Evolutionary conservation across 1,140 invertebrate genomes (phyloP).

Genomic region (Ericerus pela): DNA sequence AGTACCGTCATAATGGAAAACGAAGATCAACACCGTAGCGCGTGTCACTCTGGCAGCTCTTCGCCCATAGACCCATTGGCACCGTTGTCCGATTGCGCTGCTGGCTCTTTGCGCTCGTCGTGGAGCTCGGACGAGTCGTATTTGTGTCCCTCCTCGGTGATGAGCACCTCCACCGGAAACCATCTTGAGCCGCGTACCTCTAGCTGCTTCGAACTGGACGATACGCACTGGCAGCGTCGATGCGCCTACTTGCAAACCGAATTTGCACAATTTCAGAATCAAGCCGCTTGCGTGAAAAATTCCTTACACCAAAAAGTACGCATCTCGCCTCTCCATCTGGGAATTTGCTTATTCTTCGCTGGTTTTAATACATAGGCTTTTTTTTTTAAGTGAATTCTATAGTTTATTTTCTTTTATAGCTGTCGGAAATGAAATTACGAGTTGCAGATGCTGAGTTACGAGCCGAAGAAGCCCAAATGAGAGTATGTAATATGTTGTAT

Average conservation of each 20-base stretch:
- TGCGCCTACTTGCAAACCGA: neutral
- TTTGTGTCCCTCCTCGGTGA: neutral
- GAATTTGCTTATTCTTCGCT: too few species aligned
- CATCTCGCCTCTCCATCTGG: too few species aligned
- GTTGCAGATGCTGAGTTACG: too few species aligned
- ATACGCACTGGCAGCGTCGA: neutral
- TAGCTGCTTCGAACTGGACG: neutral
- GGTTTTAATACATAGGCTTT: too few species aligned
- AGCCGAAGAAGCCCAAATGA: too few species aligned
- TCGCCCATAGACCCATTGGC: neutral
- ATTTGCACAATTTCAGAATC: neutral
- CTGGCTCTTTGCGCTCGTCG: neutral
- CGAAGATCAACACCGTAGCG: neutral
- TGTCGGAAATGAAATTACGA: too few species aligned
- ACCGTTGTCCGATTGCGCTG: neutral
- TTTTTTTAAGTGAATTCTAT: too few species aligned
- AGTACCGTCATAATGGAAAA: neutral
- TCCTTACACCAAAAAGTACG: too few species aligned
- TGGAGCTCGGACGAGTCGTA: neutral
- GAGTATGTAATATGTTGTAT: too few species aligned
- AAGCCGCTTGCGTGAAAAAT: too few species aligned
- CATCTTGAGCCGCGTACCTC: neutral
- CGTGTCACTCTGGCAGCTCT: neutral
- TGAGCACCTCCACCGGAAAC: neutral
- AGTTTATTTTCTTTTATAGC: too few species aligned